A percentile compares a stretch with the other conserved stretches of the same genome.
phyloP scores from a whole-genome alignment of 2,797 vertebrate species.

The Spinus olivaceus region DNA sequence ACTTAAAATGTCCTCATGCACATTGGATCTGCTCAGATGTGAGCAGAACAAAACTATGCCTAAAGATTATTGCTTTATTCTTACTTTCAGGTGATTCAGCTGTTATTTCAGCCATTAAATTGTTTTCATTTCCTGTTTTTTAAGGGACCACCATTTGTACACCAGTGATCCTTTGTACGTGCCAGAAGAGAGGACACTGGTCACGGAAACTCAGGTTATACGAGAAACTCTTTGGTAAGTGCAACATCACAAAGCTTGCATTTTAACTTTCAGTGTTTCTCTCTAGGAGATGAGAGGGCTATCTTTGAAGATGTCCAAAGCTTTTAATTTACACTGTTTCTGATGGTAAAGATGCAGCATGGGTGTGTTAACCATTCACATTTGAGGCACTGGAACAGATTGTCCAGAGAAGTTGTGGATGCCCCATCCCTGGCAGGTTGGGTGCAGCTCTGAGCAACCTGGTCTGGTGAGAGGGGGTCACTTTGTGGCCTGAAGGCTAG shows the following conservation, averaged over 20 bases:
- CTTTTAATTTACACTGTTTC: background rate
- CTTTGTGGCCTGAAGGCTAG: background rate
- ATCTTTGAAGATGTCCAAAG: background rate
- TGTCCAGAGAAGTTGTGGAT: background rate
- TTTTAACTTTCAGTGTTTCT: background rate
- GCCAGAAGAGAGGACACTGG: constrained; percentile 88
- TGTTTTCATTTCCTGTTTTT: background rate
- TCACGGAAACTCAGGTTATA: constrained; percentile 95
- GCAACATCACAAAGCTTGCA: background rate
- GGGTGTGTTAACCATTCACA: background rate
- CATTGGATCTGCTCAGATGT: background rate
- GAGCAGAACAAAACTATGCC: background rate
- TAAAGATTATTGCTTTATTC: background rate
- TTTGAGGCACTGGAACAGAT: background rate
- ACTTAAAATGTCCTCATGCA: background rate
- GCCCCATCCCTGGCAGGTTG: background rate
- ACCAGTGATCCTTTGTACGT: constrained; percentile 90
- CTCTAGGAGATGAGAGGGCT: background rate
- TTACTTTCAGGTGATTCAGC: background rate
- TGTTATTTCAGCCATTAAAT: background rate
- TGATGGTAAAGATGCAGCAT: background rate
- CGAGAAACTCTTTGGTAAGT: constrained; percentile 94
- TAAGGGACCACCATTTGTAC: constrained; percentile 94
- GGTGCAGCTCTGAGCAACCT: background rate
- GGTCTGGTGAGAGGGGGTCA: background rate